phyloP scores from a whole-genome alignment of 2,113 vertebrate species.

The Oostethus manadensis region DNA sequence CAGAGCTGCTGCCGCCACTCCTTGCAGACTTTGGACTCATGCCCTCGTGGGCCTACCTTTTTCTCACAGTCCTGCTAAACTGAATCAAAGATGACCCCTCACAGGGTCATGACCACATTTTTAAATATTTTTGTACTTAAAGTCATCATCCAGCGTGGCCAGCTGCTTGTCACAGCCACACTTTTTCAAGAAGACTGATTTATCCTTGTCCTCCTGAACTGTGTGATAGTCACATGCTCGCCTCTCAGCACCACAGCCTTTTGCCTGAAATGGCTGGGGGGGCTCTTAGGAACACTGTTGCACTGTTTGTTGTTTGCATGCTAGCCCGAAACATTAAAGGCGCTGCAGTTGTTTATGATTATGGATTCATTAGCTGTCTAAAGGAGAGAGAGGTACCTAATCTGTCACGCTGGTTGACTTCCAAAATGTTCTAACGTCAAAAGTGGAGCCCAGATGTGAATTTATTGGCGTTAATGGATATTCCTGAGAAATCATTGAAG shows the following conservation, averaged over 20 bases:
- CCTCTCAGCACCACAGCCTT: too few relatives aligned
- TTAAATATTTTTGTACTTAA: too few relatives aligned
- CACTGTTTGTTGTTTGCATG: not conserved
- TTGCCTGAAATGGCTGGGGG: too few relatives aligned
- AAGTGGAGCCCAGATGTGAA: too few relatives aligned
- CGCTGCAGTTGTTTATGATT: not conserved
- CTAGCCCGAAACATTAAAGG: not conserved
- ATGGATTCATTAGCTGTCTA: not conserved
- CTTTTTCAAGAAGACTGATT: slow-evolving; percentile 24
- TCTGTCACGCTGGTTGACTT: too few relatives aligned
- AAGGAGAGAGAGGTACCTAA: not conserved
- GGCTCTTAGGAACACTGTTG: slow-evolving; percentile 1
- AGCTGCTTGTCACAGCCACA: slow-evolving; percentile 14
- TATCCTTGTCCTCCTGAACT: not conserved
- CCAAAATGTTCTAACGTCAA: too few relatives aligned
- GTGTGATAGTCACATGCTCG: slow-evolving; percentile 31
- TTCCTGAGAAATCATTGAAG: too few relatives aligned
- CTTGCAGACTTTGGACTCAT: slow-evolving; percentile 22
- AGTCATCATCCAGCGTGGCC: not conserved
- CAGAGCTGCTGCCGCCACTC: too few relatives aligned
- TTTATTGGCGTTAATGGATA: too few relatives aligned
- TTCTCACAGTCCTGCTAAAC: not conserved
- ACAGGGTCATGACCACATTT: not conserved
- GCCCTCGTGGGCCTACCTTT: not conserved
- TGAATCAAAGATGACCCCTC: not conserved